These are phyloP conservation scores for Drosophila bipectinata DNA, from an alignment of 1,140 invertebrate species.

Conservation along the genomic window DNA sequence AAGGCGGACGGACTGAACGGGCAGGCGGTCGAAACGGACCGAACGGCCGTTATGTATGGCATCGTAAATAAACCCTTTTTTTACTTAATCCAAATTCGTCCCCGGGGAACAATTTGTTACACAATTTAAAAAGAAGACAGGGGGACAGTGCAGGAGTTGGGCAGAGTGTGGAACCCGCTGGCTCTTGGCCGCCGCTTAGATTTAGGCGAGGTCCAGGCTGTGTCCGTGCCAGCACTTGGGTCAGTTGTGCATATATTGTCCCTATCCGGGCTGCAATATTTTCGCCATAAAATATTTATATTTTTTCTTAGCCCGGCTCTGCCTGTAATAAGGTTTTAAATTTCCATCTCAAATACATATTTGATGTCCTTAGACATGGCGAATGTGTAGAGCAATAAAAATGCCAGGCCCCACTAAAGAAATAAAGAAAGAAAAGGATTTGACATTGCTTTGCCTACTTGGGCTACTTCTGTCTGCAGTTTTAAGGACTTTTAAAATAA, in stretches of 20 bases:
- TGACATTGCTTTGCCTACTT: constrained; percentile 11
- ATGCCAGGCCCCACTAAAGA: constrained; percentile 2
- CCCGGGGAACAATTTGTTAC: constrained; percentile 82
- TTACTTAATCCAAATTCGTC: constrained; percentile 83
- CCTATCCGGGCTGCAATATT: constrained; percentile 74
- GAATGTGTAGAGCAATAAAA: constrained; percentile 66
- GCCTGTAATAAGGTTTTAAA: constrained; percentile 78
- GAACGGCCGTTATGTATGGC: constrained; percentile 73
- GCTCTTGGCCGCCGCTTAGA: constrained; percentile 53
- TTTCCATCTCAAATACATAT: constrained; percentile 76
- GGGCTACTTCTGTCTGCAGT: background rate
- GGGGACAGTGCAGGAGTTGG: constrained; percentile 5
- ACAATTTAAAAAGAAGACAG: constrained; percentile 66
- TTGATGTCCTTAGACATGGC: constrained; percentile 61
- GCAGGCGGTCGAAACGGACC: constrained; percentile 21
- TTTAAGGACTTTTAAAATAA: background rate
- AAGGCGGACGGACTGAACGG: constrained; percentile 24
- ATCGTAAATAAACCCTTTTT: constrained; percentile 83
- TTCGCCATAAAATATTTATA: constrained; percentile 80
- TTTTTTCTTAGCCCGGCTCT: constrained; percentile 20
- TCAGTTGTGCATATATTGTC: constrained; percentile 75
- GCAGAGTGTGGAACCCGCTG: background rate
- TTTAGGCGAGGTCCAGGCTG: constrained; percentile 56
- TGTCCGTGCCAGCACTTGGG: constrained; percentile 40
- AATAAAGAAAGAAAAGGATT: constrained; percentile 27